Base-by-base conservation (phyloP, 2,888 invertebrate genomes). In the Teleiodes luculella region DNA sequence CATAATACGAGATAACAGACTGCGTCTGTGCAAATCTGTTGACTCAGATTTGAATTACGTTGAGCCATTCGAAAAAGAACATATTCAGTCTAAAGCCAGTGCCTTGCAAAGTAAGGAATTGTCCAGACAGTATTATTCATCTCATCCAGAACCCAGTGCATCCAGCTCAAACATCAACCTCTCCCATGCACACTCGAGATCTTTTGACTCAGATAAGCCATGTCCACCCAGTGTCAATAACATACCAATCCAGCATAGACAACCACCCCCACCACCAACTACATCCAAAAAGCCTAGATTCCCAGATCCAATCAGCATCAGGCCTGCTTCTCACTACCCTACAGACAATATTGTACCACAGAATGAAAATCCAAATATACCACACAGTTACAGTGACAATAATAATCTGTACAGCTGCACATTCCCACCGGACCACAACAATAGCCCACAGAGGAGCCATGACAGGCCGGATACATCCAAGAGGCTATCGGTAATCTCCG, bases 31-130 rank as follows among this genome's bases (percentile, higher is more conserved):
- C 58, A 89, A 89, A 64, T 89, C 89, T 55, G 89, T 89, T 11
- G 89, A 89, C 46, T 89, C 89, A 0, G 89, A 89, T 67, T 68
- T 89, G 52, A 81, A 89, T 64, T 89, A 89, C 70, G 88, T 89
- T 36, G 89, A 89, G 57, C 89, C 89, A 18, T 89, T 89, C 74
- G 88, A 89, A 59, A 88, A 89, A 56, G 89, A 89, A 63, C 80
- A 81, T 24, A 89, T 89, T 36, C 87, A 89, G 58, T 89, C 89
- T 0, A 87, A 83, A 74, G 79, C 85, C 14, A 86, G 83, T 77
- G 89, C 89, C n/a, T 59, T 88, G 20, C 75, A 86, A 56, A 80
- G 85, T 14, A 82, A 84, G 62, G 84, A 88, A 59, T 68, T 80
- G 28, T 89, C 89, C 1, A 82, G 74, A 55, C 87, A 86, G 60